These are phyloP conservation scores for Saguinus midas DNA, from an alignment of 2,113 vertebrate genomes.

Conservation along the genomic window DNA sequence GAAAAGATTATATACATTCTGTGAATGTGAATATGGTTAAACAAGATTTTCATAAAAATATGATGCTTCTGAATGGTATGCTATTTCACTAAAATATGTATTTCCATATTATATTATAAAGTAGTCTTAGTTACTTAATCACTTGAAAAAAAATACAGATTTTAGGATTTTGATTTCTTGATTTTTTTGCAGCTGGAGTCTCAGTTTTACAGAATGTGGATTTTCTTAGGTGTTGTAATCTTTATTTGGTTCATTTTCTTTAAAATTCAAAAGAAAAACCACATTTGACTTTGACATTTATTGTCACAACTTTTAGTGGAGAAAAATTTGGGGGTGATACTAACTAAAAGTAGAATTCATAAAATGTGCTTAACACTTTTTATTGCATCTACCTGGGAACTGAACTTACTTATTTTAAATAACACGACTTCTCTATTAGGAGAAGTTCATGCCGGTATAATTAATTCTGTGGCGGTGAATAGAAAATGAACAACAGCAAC, in stretches of 20 bases:
- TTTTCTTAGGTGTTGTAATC: constrained; percentile 21
- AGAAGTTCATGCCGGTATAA: constrained; percentile 10
- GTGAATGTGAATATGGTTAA: constrained; percentile 36
- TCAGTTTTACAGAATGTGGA: constrained; percentile 5
- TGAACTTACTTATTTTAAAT: not conserved
- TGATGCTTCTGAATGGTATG: constrained; percentile 2
- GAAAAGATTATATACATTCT: not conserved
- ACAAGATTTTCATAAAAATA: constrained; percentile 54
- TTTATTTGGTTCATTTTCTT: constrained; percentile 37
- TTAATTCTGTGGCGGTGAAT: not conserved
- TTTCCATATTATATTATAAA: not conserved
- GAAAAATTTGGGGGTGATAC: not conserved
- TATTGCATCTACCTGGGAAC: not conserved
- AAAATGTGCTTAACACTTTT: not conserved
- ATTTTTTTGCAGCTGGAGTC: not conserved
- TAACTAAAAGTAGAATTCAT: constrained; percentile 21
- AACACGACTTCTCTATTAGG: constrained; percentile 1
- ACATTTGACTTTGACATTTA: constrained; percentile 1
- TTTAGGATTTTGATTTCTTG: constrained; percentile 39
- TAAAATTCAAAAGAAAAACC: constrained; percentile 53
- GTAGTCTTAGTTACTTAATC: constrained; percentile 45
- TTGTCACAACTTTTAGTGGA: not conserved
- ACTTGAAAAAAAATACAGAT: constrained; percentile 39
- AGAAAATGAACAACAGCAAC: constrained; percentile 13
- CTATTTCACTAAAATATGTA: constrained; percentile 53